Evolutionary conservation across 2,113 vertebrate genomes (phyloP), one percentile per base, ranked within the genome.

Genomic region (Forbesichthys agassizii): DNA sequence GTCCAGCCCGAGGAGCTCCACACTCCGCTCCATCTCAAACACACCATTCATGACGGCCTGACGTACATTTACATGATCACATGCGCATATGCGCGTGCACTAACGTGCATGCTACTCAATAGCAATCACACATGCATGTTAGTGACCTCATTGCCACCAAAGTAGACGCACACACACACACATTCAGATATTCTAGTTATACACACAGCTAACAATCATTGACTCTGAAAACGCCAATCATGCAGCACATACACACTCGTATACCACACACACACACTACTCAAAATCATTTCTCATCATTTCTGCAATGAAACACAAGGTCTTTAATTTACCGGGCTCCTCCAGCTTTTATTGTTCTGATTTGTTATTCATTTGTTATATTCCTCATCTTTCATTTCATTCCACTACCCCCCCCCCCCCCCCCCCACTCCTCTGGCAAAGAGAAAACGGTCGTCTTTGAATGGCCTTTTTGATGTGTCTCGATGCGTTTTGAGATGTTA

Each of bases 21-120:
- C 88, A 88, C 88, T 88, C 86, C 89, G 79, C 84, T 89, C 87
- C 52, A 82, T 87, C 87, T 90, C 86, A 91, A 91, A 89, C 86
- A 81, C 88, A 88, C 89, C 89, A 91, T 89, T 91, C 89, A 91
- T 91, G 88, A 88, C 84, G 77, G 80, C 85, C 84, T 79, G 88
- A 90, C 86, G 88, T 85, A 86, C 76, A 46, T 63, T 10, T 74
- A 71, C 42, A 36, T 57, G 27, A 48, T 62, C 2, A 8, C 3
- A n/a, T 52, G n/a, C 48, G 55, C 20, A 58, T 27, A 49, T 11
- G 12, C 36, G 18, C 20, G 47, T 61, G 20, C 9, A n/a, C 33
- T 3, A 10, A 10, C 56, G 9, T 5, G 11, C 56, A 33, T 33
- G 54, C 16, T 5, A 55, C 18, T 9, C 56, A 58, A 13, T 10